These are phyloP conservation scores for Nothocercus nigrocapillus DNA, from an alignment of 2,113 vertebrate genomes.

Conservation along the genomic window DNA sequence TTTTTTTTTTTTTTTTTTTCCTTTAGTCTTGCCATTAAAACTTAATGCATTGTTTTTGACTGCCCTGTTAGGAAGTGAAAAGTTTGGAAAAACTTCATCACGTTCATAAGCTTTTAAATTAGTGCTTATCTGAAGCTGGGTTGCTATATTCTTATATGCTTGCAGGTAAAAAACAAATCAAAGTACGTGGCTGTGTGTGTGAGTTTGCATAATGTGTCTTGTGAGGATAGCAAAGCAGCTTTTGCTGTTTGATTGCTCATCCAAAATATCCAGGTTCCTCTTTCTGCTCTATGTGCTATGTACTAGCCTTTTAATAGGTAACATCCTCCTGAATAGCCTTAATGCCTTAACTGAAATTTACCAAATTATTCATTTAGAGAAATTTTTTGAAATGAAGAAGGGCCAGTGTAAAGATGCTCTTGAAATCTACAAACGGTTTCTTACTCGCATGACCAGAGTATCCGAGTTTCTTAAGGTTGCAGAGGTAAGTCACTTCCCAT, in stretches of 20 bases:
- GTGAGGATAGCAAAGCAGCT: neutral
- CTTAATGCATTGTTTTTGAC: neutral
- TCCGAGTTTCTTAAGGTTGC: slow-evolving; percentile 99
- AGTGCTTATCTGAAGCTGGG: neutral
- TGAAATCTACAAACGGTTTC: slow-evolving; percentile 98
- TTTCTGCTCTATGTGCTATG: neutral
- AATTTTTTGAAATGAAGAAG: slow-evolving; percentile 99
- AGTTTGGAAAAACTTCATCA: neutral
- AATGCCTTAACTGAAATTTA: slow-evolving; percentile 11
- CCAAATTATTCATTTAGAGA: slow-evolving; percentile 82
- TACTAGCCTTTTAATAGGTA: neutral
- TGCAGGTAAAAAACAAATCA: neutral
- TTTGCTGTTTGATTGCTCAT: neutral
- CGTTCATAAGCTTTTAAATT: neutral
- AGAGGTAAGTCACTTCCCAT: slow-evolving; percentile 83
- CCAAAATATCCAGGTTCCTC: neutral
- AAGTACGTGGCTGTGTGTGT: neutral
- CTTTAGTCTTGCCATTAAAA: neutral
- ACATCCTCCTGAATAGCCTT: neutral
- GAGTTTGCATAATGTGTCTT: neutral
- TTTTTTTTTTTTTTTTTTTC: neutral
- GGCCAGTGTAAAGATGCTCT: slow-evolving; percentile 98
- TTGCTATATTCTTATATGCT: neutral
- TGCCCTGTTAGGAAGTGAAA: neutral
- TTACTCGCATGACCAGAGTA: slow-evolving; percentile 96